Evolutionary conservation across 2,888 invertebrate species (phyloP).

Genomic region (Deroplatys truncata): DNA sequence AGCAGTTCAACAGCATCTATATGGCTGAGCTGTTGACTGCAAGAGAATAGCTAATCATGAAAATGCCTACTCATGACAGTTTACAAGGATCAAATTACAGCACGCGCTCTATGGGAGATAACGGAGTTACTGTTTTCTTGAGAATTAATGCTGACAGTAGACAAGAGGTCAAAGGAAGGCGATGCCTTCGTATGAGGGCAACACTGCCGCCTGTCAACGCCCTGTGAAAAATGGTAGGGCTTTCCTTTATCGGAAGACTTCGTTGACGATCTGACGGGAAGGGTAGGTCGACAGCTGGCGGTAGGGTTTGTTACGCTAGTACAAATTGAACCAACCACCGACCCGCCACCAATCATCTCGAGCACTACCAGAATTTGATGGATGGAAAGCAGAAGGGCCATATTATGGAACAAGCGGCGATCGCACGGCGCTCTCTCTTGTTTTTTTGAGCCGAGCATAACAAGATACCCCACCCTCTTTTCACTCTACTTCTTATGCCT

Average conservation of each 20-base stretch:
- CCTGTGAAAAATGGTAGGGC: not conserved
- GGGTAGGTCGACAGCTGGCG: not conserved
- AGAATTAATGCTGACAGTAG: not conserved
- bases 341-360: not conserved
- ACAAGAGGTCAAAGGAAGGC: not conserved
- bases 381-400: not conserved
- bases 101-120: not conserved
- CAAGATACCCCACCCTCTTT: not conserved
- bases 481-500: not conserved
- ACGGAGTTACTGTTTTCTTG: not conserved
- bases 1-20: no score
- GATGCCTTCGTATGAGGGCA: not conserved
- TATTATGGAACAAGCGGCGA: not conserved
- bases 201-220: not conserved
- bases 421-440: not conserved
- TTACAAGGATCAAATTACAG: not conserved
- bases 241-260: not conserved
- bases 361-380: not conserved
- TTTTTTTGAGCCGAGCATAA: not conserved
- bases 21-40: no score
- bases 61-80: not conserved
- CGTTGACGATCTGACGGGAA: not conserved
- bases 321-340: not conserved
- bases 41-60: not conserved
- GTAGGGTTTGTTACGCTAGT: not conserved